Percentiles rank a stretch among this genome's conserved stretches.
Evolutionary conservation across 1,140 invertebrate species (phyloP).

Genomic region (Lysiphlebus fabarum): DNA sequence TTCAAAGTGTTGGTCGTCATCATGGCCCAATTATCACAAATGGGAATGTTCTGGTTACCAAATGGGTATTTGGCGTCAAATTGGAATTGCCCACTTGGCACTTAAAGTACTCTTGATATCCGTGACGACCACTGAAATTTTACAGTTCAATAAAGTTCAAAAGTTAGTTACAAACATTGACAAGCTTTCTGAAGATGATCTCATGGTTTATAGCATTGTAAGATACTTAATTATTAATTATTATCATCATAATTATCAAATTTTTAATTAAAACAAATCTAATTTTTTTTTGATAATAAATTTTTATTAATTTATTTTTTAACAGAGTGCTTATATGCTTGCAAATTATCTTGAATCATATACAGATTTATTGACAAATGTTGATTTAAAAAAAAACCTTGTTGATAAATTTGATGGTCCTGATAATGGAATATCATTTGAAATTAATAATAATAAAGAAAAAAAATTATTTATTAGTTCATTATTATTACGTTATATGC

Average conservation of each 20-base stretch:
- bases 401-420: slow-evolving; percentile 39
- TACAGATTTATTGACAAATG: slow-evolving; percentile 55
- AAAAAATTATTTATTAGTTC: slow-evolving; percentile 59
- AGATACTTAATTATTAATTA: slow-evolving; percentile 28
- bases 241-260: slow-evolving; percentile 6
- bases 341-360: slow-evolving; percentile 55
- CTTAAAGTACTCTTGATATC: slow-evolving; percentile 62
- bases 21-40: slow-evolving; percentile 65
- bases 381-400: slow-evolving; percentile 36
- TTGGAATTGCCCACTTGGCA: slow-evolving; percentile 76
- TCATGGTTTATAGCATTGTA: slow-evolving; percentile 51
- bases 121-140: slow-evolving; percentile 40
- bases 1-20: slow-evolving; percentile 59
- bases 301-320: slow-evolving; percentile 24
- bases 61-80: slow-evolving; percentile 61
- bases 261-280: not conserved
- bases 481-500: slow-evolving; percentile 66
- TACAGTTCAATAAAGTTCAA: slow-evolving; percentile 46
- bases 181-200: slow-evolving; percentile 45
- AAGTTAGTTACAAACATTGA: slow-evolving; percentile 51
- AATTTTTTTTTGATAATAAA: not conserved
- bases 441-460: slow-evolving; percentile 42
- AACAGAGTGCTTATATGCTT: slow-evolving; percentile 62
- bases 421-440: slow-evolving; percentile 32
- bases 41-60: slow-evolving; percentile 71